These are phyloP conservation scores for Drosophila pegasa DNA, from an alignment of 2,888 invertebrate genomes.

Conservation along the genomic window DNA sequence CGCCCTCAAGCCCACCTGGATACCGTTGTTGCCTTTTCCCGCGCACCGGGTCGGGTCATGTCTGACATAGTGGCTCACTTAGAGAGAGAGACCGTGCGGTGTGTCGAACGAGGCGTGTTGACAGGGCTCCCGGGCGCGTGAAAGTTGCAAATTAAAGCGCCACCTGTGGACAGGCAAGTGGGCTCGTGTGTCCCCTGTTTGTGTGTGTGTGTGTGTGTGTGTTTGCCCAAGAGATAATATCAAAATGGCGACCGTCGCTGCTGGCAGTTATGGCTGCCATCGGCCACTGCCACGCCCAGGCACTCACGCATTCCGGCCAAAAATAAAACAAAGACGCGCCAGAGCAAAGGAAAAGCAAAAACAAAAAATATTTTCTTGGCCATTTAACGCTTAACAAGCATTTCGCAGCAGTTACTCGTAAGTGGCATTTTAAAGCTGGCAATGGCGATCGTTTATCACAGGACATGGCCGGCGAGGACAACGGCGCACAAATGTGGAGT, in stretches of 20 bases:
- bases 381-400: slow-evolving; percentile 72
- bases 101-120: slow-evolving; percentile 33
- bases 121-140: slow-evolving; percentile 57
- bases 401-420: slow-evolving; percentile 71
- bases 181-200: background rate
- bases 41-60: slow-evolving; percentile 19
- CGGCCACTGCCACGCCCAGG: slow-evolving; percentile 39
- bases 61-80: slow-evolving; percentile 78
- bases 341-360: background rate
- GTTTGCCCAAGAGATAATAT: slow-evolving; percentile 49
- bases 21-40: background rate
- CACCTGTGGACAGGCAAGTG: slow-evolving; percentile 66
- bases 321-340: background rate
- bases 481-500: slow-evolving; percentile 21
- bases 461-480: slow-evolving; percentile 22
- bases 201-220: slow-evolving; percentile 6
- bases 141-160: slow-evolving; percentile 72
- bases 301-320: slow-evolving; percentile 26
- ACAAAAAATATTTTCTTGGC: slow-evolving; percentile 55
- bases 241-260: slow-evolving; percentile 54
- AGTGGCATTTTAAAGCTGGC: slow-evolving; percentile 76
- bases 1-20: background rate
- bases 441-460: slow-evolving; percentile 73
- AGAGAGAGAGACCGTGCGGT: slow-evolving; percentile 27
- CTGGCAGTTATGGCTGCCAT: slow-evolving; percentile 60